These are phyloP conservation scores for Erebia ligea DNA, from an alignment of 2,888 invertebrate genomes.

Conservation along the genomic window DNA sequence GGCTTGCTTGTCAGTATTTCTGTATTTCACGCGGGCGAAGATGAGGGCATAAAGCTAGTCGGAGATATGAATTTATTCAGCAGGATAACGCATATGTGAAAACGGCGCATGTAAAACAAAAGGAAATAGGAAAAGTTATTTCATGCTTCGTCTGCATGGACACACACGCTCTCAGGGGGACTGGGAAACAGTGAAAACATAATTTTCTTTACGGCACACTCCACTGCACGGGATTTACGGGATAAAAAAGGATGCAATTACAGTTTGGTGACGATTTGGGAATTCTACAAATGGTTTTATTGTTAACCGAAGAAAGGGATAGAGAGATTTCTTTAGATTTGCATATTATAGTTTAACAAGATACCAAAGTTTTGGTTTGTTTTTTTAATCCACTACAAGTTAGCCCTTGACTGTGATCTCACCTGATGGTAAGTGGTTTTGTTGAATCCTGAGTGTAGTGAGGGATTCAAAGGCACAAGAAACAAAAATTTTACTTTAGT, in stretches of 20 bases:
- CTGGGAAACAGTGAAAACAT: constrained; percentile 17
- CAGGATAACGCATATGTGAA: constrained; percentile 35
- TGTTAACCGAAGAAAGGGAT: background rate
- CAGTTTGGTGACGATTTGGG: constrained; percentile 4
- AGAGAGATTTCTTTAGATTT: no score
- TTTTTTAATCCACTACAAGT: no score
- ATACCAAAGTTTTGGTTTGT: no score
- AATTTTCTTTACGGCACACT: constrained; percentile 23
- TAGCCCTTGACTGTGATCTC: no score
- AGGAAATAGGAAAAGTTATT: constrained; percentile 56
- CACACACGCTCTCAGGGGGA: constrained; percentile 36
- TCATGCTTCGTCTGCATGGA: constrained; percentile 45
- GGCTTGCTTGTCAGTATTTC: no score
- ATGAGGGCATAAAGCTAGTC: background rate
- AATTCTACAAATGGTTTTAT: background rate
- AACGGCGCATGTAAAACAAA: constrained; percentile 44
- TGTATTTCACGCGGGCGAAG: no score
- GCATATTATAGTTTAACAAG: no score
- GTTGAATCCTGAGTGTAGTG: no score
- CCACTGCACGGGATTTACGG: constrained; percentile 1
- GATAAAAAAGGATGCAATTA: constrained; percentile 5
- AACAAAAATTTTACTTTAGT: no score
- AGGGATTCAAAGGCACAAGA: no score
- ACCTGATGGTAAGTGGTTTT: no score
- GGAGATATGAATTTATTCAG: constrained; percentile 39